These are phyloP conservation scores for Metridium senile DNA, from an alignment of 92 coral and sea anemone genomes.

Conservation along the genomic window DNA sequence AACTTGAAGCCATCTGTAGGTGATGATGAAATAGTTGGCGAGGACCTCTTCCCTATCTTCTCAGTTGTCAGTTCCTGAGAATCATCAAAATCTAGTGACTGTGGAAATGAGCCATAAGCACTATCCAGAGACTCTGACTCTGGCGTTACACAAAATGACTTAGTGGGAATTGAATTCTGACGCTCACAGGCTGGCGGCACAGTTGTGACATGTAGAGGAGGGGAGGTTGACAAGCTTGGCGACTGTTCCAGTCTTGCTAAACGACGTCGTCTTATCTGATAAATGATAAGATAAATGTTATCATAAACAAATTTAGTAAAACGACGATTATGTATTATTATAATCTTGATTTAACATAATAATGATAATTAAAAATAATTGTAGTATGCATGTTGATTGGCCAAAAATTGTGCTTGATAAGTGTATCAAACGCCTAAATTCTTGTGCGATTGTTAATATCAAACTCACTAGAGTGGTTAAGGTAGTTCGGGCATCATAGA, in stretches of 20 bases:
- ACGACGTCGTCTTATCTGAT: slow-evolving; percentile 92
- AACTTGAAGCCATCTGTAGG: slow-evolving; percentile 82
- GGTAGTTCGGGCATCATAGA: no score
- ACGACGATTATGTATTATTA: no score
- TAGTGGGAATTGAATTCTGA: slow-evolving; percentile 25
- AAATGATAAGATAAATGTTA: neutral
- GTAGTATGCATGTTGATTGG: no score
- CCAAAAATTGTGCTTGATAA: no score
- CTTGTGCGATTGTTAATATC: no score
- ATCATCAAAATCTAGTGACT: slow-evolving; percentile 70
- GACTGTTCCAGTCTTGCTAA: slow-evolving; percentile 78
- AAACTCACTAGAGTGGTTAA: no score
- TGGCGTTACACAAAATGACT: slow-evolving; percentile 39
- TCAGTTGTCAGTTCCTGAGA: slow-evolving; percentile 57
- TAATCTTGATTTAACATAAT: no score
- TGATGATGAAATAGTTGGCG: slow-evolving; percentile 82
- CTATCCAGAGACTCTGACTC: slow-evolving; percentile 71
- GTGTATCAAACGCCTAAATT: no score
- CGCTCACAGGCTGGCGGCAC: slow-evolving; percentile 17
- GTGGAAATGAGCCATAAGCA: slow-evolving; percentile 81
- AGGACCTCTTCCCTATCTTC: slow-evolving; percentile 87
- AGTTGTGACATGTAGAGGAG: slow-evolving; percentile 32
- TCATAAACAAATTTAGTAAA: no score
- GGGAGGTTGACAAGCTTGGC: slow-evolving; percentile 57
- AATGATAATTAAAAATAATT: no score